phyloP scores from a whole-genome alignment of 2,113 vertebrate species.

The Cyanoderma ruficeps region DNA sequence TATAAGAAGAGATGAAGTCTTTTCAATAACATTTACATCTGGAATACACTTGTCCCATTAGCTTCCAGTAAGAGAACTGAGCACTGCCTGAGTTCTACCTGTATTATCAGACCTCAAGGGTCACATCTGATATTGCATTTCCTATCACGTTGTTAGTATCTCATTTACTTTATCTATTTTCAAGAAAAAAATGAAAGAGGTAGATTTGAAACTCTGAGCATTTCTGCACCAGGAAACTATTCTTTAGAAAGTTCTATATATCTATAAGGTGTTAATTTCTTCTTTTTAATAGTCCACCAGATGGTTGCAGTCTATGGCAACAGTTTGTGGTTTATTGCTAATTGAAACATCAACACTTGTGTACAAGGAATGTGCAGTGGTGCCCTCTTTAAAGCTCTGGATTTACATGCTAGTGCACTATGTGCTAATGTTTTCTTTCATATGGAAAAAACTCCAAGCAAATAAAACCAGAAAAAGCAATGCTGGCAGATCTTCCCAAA shows the following conservation, averaged over 20 bases:
- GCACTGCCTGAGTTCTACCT: neutral
- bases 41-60: neutral
- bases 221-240: conserved; percentile 39
- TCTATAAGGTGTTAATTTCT: neutral
- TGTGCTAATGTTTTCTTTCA: conserved; percentile 18
- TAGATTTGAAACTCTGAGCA: conserved; percentile 29
- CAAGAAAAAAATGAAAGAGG: conserved; percentile 21
- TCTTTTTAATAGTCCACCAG: conserved; percentile 28
- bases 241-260: conserved; percentile 39
- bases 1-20: neutral
- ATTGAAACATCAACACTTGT: conserved; percentile 24
- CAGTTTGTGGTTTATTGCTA: conserved; percentile 51
- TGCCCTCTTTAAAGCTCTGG: neutral
- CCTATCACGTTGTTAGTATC: neutral
- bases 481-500: neutral
- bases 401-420: neutral
- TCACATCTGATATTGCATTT: neutral
- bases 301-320: conserved; percentile 26
- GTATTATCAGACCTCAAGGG: neutral
- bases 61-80: neutral
- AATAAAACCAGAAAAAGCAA: neutral
- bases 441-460: neutral
- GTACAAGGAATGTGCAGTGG: neutral
- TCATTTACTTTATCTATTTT: conserved; percentile 1
- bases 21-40: neutral